Percentiles rank a stretch among this genome's conserved stretches.
Evolutionary conservation across 2,797 vertebrate species (phyloP).

Genomic region (Carapus acus): DNA sequence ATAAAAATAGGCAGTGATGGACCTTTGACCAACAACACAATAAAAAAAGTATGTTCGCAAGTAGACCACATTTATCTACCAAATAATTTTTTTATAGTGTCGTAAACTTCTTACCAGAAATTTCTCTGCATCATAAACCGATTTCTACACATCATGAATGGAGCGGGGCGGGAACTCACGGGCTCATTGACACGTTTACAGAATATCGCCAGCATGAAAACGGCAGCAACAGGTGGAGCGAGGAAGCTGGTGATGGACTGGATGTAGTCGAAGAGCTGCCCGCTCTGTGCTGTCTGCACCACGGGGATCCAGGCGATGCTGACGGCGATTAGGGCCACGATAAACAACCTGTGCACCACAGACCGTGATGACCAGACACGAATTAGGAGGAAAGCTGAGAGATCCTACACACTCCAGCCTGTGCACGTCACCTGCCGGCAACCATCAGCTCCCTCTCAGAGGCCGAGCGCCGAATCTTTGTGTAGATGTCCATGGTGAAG

Average conservation of each 20-base stretch:
- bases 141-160: neutral
- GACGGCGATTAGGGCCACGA: slow-evolving; percentile 77
- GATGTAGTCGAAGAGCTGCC: slow-evolving; percentile 91
- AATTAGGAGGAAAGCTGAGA: no score
- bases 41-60: neutral
- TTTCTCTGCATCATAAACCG: no score
- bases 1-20: neutral
- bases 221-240: slow-evolving; percentile 81
- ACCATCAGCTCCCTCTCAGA: slow-evolving; percentile 89
- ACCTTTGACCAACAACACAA: slow-evolving; percentile 10
- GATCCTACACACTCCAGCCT: slow-evolving; percentile 28
- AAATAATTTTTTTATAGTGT: neutral
- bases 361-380: no score
- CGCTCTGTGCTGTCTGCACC: slow-evolving; percentile 82
- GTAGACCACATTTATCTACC: no score
- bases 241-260: slow-evolving; percentile 86
- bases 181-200: slow-evolving; percentile 84
- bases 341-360: slow-evolving; percentile 77
- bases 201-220: slow-evolving; percentile 83
- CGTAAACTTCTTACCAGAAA: no score
- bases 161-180: slow-evolving; percentile 54
- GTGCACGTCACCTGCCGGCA: slow-evolving; percentile 77
- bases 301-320: slow-evolving; percentile 95
- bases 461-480: slow-evolving; percentile 74
- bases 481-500: slow-evolving; percentile 95